phyloP scores from a whole-genome alignment of 2,797 vertebrate species.

The Chloroceryle amazona region DNA sequence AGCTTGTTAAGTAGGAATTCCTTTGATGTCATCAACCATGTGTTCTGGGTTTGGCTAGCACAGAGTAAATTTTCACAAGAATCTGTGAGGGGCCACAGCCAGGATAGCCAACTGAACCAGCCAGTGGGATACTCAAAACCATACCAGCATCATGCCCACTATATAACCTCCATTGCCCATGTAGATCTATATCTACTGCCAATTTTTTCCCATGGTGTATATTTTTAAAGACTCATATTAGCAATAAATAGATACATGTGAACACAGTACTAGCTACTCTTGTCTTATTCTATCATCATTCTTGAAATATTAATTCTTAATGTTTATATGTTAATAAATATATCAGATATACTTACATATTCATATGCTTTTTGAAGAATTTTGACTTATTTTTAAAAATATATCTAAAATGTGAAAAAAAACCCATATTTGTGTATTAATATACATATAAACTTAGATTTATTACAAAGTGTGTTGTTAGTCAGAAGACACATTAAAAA shows the following conservation, averaged over 20 bases:
- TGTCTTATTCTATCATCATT: neutral
- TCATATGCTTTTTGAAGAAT: neutral
- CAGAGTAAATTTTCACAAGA: neutral
- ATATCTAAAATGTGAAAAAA: neutral
- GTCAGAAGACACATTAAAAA: slow-evolving; percentile 32
- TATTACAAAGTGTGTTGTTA: slow-evolving; percentile 1
- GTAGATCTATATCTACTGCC: neutral
- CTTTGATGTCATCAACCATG: neutral
- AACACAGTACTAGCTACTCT: neutral
- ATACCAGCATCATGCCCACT: neutral
- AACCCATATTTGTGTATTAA: neutral
- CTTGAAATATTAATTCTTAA: neutral
- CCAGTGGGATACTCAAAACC: neutral
- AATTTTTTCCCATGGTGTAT: neutral
- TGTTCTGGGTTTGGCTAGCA: neutral
- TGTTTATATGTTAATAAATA: slow-evolving; percentile 4
- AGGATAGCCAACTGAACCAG: neutral
- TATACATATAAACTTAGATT: neutral
- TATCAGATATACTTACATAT: neutral
- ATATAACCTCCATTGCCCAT: neutral
- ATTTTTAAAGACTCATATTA: slow-evolving; percentile 22
- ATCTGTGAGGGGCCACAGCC: neutral
- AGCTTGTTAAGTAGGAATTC: neutral
- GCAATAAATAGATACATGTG: neutral
- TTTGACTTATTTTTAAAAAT: slow-evolving; percentile 37